Evolutionary conservation across 2,797 vertebrate species (phyloP).

Genomic region (Gadopsis bispinosus): DNA sequence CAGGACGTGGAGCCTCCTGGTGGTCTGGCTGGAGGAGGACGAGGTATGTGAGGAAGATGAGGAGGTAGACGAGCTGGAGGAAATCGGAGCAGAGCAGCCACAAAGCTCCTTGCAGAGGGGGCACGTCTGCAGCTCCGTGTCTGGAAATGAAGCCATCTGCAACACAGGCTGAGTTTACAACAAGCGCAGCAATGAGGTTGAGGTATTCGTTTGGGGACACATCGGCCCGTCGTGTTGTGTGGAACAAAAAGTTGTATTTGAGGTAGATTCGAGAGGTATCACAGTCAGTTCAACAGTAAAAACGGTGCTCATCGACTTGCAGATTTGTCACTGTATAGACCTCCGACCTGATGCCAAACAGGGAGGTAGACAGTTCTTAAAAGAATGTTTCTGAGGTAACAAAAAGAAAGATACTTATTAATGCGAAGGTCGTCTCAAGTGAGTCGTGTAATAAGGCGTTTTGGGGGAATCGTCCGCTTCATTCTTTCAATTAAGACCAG

Average conservation of each 20-base stretch:
- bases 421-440: conserved; percentile 17
- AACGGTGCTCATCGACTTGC: conserved; percentile 37
- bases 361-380: conserved; percentile 50
- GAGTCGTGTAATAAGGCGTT: conserved; percentile 53
- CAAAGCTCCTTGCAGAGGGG: conserved; percentile 94
- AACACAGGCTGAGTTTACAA: conserved; percentile 69
- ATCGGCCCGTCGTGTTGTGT: conserved; percentile 37
- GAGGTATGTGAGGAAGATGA: conserved; percentile 92
- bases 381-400: conserved; percentile 32
- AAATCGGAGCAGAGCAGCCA: conserved; percentile 90
- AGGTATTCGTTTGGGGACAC: conserved; percentile 67
- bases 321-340: conserved; percentile 33
- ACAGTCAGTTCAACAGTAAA: conserved; percentile 51
- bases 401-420: conserved; percentile 1
- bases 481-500: conserved; percentile 19
- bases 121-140: conserved; percentile 93
- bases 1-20: conserved; percentile 90
- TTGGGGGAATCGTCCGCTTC: conserved; percentile 9
- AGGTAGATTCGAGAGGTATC: conserved; percentile 77
- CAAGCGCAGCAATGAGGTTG: conserved; percentile 41
- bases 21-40: conserved; percentile 86
- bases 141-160: conserved; percentile 92
- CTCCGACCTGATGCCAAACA: conserved; percentile 35
- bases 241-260: conserved; percentile 51
- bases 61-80: conserved; percentile 91